phyloP scores from a whole-genome alignment of 2,113 vertebrate genomes.

The Apodemus sylvaticus region DNA sequence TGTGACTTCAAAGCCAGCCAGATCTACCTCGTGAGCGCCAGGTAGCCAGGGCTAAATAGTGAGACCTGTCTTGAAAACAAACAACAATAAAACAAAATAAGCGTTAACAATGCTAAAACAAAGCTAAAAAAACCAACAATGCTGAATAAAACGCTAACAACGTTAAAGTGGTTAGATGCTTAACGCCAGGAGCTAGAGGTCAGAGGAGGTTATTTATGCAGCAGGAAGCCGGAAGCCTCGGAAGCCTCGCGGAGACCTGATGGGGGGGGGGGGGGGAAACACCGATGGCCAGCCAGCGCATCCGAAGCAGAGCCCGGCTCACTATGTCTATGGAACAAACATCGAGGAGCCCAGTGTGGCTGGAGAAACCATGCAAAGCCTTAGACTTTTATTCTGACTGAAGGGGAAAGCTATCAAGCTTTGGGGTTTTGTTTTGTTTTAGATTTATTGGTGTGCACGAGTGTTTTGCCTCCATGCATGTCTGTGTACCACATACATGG shows the following conservation, averaged over 20 bases:
- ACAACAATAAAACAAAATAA: not conserved
- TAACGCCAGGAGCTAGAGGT: not conserved
- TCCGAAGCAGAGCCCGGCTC: not conserved
- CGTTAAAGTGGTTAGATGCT: not conserved
- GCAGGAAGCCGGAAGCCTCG: not conserved
- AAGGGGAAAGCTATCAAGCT: conserved; percentile 30
- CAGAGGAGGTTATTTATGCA: not conserved
- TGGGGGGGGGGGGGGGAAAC: not conserved
- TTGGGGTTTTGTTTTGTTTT: not conserved
- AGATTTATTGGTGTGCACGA: not conserved
- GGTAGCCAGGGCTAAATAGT: not conserved
- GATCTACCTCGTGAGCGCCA: not conserved
- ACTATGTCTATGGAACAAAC: not conserved
- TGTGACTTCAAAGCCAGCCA: not conserved
- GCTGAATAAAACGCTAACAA: not conserved
- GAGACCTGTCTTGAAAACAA: not conserved
- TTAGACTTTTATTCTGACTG: conserved; percentile 25
- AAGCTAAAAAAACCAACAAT: no score
- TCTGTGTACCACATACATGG: not conserved
- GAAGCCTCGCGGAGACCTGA: not conserved
- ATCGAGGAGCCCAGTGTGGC: not conserved
- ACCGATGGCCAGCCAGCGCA: not conserved
- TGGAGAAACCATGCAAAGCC: not conserved
- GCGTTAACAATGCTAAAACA: not conserved
- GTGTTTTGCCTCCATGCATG: not conserved